A percentile compares a stretch with the other conserved stretches of the same genome.
phyloP scores from a whole-genome alignment of 2,113 vertebrate genomes.

The Ctenodactylus gundi region DNA sequence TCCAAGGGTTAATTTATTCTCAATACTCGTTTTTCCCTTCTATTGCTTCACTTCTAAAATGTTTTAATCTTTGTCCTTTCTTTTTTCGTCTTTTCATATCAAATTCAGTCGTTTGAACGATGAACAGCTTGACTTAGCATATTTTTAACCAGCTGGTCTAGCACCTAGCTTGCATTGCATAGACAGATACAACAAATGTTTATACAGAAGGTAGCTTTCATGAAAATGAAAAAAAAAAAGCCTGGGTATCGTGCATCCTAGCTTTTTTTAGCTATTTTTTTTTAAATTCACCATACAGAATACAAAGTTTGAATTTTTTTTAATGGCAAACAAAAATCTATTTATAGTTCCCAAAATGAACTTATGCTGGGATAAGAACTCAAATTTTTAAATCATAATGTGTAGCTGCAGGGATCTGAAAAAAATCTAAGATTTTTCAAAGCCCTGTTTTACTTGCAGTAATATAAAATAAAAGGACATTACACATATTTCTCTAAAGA shows the following conservation, averaged over 20 bases:
- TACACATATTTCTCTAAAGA: conserved; percentile 63
- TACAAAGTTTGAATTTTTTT: conserved; percentile 83
- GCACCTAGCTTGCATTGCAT: conserved; percentile 89
- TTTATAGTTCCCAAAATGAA: conserved; percentile 81
- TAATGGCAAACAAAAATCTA: conserved; percentile 80
- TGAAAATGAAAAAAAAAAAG: conserved; percentile 80
- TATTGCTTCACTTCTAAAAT: conserved; percentile 82
- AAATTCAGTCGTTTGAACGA: conserved; percentile 85
- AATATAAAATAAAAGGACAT: conserved; percentile 52
- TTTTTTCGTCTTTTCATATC: conserved; percentile 87
- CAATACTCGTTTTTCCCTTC: conserved; percentile 71
- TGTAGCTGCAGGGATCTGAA: conserved; percentile 54
- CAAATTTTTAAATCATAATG: conserved; percentile 68
- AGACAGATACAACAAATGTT: conserved; percentile 90
- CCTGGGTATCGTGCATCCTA: conserved; percentile 80
- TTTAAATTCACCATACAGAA: conserved; percentile 79
- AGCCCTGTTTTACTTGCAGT: conserved; percentile 43
- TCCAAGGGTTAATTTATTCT: conserved; percentile 69
- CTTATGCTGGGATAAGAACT: conserved; percentile 74
- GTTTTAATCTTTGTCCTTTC: conserved; percentile 85
- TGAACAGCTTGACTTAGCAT: conserved; percentile 91
- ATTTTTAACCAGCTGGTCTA: conserved; percentile 91
- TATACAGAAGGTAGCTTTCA: conserved; percentile 89
- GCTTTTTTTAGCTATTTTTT: conserved; percentile 77
- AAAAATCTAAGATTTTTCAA: conserved; percentile 66